Base-by-base conservation (phyloP, 30 jellyfish, hydroid and myxozoan genomes). In the Hydractinia symbiolongicarpus region DNA sequence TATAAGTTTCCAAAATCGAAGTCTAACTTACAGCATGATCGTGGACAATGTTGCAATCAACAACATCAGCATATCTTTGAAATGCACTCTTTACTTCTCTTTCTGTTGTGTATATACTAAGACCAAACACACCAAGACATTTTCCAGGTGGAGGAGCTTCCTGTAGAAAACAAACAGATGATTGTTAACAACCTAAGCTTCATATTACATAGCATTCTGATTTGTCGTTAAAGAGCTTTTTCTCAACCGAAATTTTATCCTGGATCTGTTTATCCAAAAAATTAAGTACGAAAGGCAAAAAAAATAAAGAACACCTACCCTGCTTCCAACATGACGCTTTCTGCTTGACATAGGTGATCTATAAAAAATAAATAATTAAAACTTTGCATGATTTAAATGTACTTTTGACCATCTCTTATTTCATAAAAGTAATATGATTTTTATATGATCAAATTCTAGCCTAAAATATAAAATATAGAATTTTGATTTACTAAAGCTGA, bases 101-200 rank as follows among this genome's bases (percentile, higher is more conserved):
- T 62, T 95, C 99, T 55, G 96, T 82, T 68, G 99, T 95, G 88
- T 89, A 89, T 60, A 95, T 73, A 69, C 99, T 95, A 53, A 95
- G 83, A 5, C 99, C 99, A 90, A 95, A 95, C n/a, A 95, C 96
- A 5, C 99, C 99, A 66, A 95, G 96, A 80, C 99, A 95, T 84
- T 87, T 89, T 5, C 99, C 97, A 56, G 90, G 88, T 19, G 97
- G 96, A 58, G 99, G 99, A 49, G 91, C 92, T 76, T 95, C 99
- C 99, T 95, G 50, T 4, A 81, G 67, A 67, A 55, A 86, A 49
- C 3, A 71, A 7, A 8, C 15, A 20, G 9, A 20, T 14, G 4
- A 71, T 7, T 19, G 44, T n/a, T 71, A 67, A 21, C 3, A 1
- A 67, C 78, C 19, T 58, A 58, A 58, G 69, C 69, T 58, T 3